Percentiles rank a stretch among this genome's conserved stretches.
Evolutionary conservation across 2,113 vertebrate genomes (phyloP).

Genomic region (Oreochromis niloticus): DNA sequence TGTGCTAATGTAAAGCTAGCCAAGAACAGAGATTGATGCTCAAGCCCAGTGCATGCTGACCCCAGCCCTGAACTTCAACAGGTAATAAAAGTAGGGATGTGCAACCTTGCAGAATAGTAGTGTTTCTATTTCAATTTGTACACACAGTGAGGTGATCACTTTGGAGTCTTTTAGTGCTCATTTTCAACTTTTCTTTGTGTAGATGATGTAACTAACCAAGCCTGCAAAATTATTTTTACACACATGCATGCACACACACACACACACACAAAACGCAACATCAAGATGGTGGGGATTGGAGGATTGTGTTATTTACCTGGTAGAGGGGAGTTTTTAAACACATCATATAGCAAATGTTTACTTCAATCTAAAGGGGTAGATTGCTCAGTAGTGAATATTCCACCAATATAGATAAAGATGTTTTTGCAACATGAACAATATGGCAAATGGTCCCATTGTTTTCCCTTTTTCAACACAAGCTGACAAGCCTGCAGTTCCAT

Average conservation of each 20-base stretch:
- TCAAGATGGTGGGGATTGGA: neutral
- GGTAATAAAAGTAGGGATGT: neutral
- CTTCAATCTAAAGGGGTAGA: neutral
- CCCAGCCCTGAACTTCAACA: neutral
- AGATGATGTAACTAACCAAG: neutral
- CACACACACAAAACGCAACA: neutral
- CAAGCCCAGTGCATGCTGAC: neutral
- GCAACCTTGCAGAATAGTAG: neutral
- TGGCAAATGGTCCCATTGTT: neutral
- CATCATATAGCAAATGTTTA: neutral
- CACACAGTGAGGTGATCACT: neutral
- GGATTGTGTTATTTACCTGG: neutral
- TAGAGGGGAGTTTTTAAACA: neutral
- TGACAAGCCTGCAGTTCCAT: neutral
- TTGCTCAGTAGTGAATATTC: neutral
- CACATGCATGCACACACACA: neutral
- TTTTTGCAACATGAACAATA: neutral
- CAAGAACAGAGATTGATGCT: neutral
- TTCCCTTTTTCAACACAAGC: neutral
- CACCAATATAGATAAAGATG: neutral
- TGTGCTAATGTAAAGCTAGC: neutral
- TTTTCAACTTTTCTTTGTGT: neutral
- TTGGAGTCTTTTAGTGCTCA: neutral
- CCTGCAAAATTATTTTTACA: neutral
- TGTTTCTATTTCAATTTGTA: neutral